Base-by-base conservation (phyloP, 2,113 vertebrate species). In the Cochlearius cochlearius region DNA sequence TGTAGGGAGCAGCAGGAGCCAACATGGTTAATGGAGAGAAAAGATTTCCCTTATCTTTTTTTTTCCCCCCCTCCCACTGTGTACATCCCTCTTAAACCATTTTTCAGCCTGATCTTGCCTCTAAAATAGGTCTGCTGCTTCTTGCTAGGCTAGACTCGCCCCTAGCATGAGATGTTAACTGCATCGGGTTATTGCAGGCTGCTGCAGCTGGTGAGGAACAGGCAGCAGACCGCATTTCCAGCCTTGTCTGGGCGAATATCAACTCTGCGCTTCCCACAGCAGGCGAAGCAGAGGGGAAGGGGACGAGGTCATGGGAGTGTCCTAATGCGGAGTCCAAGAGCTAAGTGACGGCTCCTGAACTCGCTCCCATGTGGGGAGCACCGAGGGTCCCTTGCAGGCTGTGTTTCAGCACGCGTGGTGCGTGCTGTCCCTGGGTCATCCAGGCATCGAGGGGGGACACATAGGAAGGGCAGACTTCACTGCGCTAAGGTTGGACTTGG, bases 1-100 rank as follows among this genome's bases (percentile, higher is more conserved):
- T 96, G 87, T 85, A 94, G 94, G 96, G 92, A 97, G 90, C 86
- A 92, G 80, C 83, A 95, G 94, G 92, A 97, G 85, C 81, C 87
- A 82, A 56, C 72, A 23, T 19, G 49, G 91, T 96, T 94, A 91
- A 93, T 32, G 59, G 43, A 76, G 32, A 69, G 38, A 80, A 76
- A 82, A 75, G 22, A 79, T 34, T 92, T 78, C 39, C n/a, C 86
- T 87, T 97, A 88, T 90, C 66, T 86, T 29, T 49, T 73, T 81
- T 38, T 22, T 49, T 72, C 36, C 9, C 6, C 5, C 27, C 21
- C 19, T 67, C 38, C 29, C 26, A 11, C 21, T 9, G 4, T 34
- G 9, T 84, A 50, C 0, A 0, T 72, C 58, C 39, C 20, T 86
- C 66, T 73, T 52, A 76, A 75, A 53, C 23, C 20, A 36, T 41